Conservation (phyloP, 2,113 vertebrate species). For the Nymphicus hollandicus region DNA sequence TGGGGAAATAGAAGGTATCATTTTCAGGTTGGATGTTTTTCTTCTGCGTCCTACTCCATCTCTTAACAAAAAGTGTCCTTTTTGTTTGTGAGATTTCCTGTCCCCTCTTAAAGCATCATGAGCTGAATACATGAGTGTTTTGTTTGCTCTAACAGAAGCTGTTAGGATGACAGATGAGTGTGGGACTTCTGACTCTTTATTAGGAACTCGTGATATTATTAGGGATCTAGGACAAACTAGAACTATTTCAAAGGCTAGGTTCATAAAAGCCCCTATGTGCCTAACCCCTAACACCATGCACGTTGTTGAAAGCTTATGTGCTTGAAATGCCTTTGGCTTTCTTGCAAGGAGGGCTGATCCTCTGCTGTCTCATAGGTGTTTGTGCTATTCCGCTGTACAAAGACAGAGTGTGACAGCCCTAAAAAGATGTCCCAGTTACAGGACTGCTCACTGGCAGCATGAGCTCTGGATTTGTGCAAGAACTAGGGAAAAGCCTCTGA, state of each 20-base stretch:
- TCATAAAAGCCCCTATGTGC: background rate
- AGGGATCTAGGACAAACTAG: background rate
- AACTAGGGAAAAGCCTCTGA: background rate
- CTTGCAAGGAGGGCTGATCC: background rate
- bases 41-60: background rate
- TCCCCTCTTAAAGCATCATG: background rate
- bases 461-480: background rate
- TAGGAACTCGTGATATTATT: background rate
- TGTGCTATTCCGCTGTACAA: background rate
- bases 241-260: background rate
- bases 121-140: background rate
- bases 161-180: background rate
- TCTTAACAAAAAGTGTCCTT: background rate
- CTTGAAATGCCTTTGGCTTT: background rate
- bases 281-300: background rate
- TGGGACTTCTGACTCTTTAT: background rate
- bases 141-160: background rate
- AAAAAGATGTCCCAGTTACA: background rate
- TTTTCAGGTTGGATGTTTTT: background rate
- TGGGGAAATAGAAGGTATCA: background rate
- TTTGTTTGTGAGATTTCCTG: background rate
- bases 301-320: background rate
- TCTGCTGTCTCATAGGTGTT: background rate
- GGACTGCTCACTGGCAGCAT: no score
- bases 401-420: background rate